Conservation (phyloP, 2,888 invertebrate species). For the Eristalinus aeneus region DNA sequence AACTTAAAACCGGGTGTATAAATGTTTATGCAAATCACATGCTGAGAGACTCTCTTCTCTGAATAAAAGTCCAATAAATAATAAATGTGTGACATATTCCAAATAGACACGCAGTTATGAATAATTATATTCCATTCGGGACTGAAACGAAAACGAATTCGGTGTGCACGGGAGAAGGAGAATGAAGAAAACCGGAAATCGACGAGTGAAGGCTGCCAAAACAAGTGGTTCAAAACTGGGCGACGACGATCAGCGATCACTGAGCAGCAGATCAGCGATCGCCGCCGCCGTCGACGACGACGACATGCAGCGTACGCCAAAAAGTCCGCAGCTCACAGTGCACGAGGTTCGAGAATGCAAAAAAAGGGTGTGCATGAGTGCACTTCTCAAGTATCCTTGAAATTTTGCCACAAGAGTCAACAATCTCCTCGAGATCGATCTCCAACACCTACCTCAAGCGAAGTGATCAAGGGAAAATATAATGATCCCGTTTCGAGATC, state of each 20-base stretch:
- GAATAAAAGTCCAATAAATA: slow-evolving; percentile 58
- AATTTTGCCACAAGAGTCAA: slow-evolving; percentile 36
- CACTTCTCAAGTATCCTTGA: slow-evolving; percentile 63
- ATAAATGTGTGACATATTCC: slow-evolving; percentile 41
- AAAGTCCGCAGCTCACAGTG: slow-evolving; percentile 18
- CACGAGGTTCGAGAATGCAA: slow-evolving; percentile 23
- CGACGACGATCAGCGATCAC: background rate
- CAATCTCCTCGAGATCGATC: slow-evolving; percentile 10
- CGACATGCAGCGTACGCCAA: slow-evolving; percentile 59
- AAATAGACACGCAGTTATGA: slow-evolving; percentile 43
- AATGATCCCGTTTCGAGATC: slow-evolving; percentile 42
- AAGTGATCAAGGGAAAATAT: slow-evolving; percentile 25
- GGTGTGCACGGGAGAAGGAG: background rate
- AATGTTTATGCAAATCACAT: slow-evolving; percentile 59
- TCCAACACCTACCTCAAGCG: slow-evolving; percentile 55
- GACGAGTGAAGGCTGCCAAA: slow-evolving; percentile 18
- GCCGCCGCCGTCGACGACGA: slow-evolving; percentile 24
- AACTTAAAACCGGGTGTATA: slow-evolving; percentile 35
- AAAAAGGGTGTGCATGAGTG: slow-evolving; percentile 30
- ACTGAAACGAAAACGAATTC: slow-evolving; percentile 1
- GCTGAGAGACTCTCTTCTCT: slow-evolving; percentile 15
- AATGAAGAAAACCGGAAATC: slow-evolving; percentile 19
- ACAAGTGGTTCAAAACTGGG: slow-evolving; percentile 17
- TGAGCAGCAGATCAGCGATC: background rate
- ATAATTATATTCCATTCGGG: slow-evolving; percentile 27